phyloP scores from a whole-genome alignment of 2,797 vertebrate genomes.

The Fistularia commersonii region DNA sequence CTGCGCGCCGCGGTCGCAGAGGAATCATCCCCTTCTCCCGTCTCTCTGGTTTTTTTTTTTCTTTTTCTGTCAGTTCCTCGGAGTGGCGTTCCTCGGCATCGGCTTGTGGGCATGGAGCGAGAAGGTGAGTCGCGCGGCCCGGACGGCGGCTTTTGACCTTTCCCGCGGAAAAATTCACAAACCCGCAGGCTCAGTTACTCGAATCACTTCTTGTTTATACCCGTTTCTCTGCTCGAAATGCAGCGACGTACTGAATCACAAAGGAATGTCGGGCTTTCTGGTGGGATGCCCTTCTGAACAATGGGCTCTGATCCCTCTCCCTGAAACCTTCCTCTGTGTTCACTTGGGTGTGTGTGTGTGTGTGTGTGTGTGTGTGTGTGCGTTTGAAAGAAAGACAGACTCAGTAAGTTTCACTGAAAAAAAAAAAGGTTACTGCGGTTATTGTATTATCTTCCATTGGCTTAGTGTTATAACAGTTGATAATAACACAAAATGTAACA shows the following conservation, averaged over 20 bases:
- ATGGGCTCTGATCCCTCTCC: constrained; percentile 39
- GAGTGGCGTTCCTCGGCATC: constrained; percentile 94
- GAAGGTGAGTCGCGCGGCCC: constrained; percentile 80
- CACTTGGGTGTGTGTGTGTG: neutral
- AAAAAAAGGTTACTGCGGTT: no score
- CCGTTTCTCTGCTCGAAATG: constrained; percentile 16
- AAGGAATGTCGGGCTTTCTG: constrained; percentile 59
- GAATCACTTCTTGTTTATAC: constrained; percentile 1
- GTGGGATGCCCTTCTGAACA: constrained; percentile 43
- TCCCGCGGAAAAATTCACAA: constrained; percentile 8
- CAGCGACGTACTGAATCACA: constrained; percentile 40
- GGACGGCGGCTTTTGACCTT: no score
- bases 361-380: neutral
- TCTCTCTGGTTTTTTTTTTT: neutral
- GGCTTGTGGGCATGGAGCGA: constrained; percentile 98
- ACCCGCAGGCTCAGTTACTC: constrained; percentile 10
- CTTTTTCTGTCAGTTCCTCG: constrained; percentile 84
- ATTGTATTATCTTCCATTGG: no score
- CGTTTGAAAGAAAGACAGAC: no score
- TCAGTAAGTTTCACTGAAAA: no score
- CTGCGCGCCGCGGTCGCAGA: constrained; percentile 30
- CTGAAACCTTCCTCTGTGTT: constrained; percentile 13
- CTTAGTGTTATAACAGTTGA: no score
- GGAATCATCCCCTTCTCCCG: constrained; percentile 15
- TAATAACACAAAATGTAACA: no score